Conservation (phyloP, 2,113 vertebrate species). For the Rhagologus leucostigma region DNA sequence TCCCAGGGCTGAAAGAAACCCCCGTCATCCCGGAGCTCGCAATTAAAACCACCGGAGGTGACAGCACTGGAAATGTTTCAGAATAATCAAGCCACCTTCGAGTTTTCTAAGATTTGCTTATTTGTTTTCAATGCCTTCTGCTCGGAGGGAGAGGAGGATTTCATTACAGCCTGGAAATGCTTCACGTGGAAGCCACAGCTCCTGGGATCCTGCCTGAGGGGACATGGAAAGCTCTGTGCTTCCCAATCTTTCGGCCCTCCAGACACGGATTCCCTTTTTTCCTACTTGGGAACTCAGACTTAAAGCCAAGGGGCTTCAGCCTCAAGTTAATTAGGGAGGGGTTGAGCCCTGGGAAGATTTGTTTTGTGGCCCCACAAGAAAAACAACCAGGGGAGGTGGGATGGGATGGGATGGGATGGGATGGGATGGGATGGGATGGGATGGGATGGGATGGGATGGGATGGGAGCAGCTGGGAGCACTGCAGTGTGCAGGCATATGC, state of each 20-base stretch:
- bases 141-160: neutral
- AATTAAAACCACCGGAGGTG: neutral
- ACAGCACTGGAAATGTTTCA: neutral
- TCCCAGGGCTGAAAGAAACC: neutral
- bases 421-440: neutral
- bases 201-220: neutral
- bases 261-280: neutral
- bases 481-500: too few species aligned
- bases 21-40: neutral
- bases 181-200: neutral
- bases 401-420: neutral
- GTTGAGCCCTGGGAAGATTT: neutral
- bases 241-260: neutral
- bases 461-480: too few species aligned
- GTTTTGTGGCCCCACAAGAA: neutral
- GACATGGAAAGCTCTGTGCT: neutral
- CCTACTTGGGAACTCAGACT: neutral
- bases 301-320: neutral
- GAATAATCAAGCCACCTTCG: neutral
- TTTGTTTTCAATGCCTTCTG: neutral
- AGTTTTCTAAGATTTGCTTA: neutral
- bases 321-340: rapidly evolving
- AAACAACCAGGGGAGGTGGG: neutral
- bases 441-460: neutral
- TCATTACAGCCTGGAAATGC: neutral